Base-by-base conservation (phyloP, 2,113 vertebrate species). In the Pedetes capensis region DNA sequence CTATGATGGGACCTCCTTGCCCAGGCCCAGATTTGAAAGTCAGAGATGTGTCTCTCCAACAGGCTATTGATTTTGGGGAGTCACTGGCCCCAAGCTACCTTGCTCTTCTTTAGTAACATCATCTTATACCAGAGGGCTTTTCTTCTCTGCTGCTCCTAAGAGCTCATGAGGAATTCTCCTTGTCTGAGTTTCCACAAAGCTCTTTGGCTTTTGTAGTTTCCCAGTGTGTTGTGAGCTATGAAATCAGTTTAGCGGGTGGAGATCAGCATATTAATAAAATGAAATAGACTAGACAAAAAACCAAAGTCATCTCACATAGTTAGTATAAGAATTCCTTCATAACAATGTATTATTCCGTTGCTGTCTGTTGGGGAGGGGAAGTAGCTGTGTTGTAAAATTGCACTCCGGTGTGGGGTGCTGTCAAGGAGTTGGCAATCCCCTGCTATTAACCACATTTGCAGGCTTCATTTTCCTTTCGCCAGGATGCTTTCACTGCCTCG, bases 401-500 rank as follows among this genome's bases (percentile, higher is more conserved):
- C 8, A 29, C 20, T 89, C 47, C 53, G 29, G 29, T 2, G 47
- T 1, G 18, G 32, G 16, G 8, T n/a, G 29, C 37, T 42, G 14
- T 51, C 55, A 23, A 37, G 14, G 7, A 34, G 17, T 14, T 69
- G 32, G 29, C 13, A 29, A 20, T 8, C 44, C 39, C 9, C 47
- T 9, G 44, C 13, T 17, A 2, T 32, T 4, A 61, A 23, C 63
- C 13, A 0, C 2, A 5, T 22, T 16, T 75, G 9, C 49, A 18
- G n/a, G 8, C n/a, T 72, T 53, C 59, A 27, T 51, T 57, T 49
- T 64, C 14, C 57, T 34, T 76, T n/a, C 0, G 4, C 37, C 42
- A 51, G 22, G 25, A 17, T 13, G 17, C 27, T 86, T 42, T 25
- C 17, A 3, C 3, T 0, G 2, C 44, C 16, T 64, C 10, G 0